Conservation (phyloP, 2,888 invertebrate genomes). For the Cryptocheilus praepositus region DNA sequence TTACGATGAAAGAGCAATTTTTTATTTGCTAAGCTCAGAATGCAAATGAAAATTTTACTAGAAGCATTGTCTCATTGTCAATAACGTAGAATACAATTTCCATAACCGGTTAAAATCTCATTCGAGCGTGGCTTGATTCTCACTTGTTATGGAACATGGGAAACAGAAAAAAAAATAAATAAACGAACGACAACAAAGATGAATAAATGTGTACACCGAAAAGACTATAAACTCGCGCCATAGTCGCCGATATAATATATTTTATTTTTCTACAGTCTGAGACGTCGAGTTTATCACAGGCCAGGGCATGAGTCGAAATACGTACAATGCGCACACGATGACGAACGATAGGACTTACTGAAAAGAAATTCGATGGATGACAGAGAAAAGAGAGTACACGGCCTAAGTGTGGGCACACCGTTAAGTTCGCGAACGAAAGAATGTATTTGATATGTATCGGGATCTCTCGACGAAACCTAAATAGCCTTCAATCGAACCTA, state of each 20-base stretch:
- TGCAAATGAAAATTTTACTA: too few relatives aligned
- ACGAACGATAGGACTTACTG: slow-evolving; percentile 5
- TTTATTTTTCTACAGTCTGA: slow-evolving; percentile 71
- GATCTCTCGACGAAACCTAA: slow-evolving; percentile 21
- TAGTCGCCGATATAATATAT: slow-evolving; percentile 56
- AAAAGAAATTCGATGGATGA: background rate
- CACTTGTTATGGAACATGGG: too few relatives aligned
- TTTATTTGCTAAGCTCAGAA: too few relatives aligned
- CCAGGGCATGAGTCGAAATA: slow-evolving; percentile 40
- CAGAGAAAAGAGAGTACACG: slow-evolving; percentile 45
- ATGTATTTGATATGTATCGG: background rate
- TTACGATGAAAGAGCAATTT: too few relatives aligned
- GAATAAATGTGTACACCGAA: background rate
- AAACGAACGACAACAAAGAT: too few relatives aligned
- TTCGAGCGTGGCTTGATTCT: too few relatives aligned
- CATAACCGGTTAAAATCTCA: too few relatives aligned
- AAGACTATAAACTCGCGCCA: slow-evolving; percentile 14
- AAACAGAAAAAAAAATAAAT: too few relatives aligned
- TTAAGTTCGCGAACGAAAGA: too few relatives aligned
- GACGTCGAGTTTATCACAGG: slow-evolving; percentile 60
- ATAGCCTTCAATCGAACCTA: background rate
- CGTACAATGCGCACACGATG: slow-evolving; percentile 38
- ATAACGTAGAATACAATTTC: too few relatives aligned
- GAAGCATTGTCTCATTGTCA: too few relatives aligned
- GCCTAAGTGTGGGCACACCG: slow-evolving; percentile 50